Conservation (phyloP, 1,140 invertebrate genomes). For the Euwallacea fornicatus region DNA sequence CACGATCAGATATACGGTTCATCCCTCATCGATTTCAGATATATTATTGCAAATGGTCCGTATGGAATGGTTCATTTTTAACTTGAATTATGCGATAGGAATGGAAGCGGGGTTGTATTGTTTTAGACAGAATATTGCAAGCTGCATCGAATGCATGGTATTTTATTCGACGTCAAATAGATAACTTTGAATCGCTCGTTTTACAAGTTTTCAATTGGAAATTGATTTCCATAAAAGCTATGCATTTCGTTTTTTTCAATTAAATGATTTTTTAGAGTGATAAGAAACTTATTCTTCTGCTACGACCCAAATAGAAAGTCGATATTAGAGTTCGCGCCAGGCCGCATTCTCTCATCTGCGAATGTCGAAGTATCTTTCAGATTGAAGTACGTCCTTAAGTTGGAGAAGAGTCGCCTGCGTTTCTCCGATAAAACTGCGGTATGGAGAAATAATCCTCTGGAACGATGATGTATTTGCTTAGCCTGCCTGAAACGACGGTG, state of each 20-base stretch:
- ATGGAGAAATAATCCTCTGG: conserved; percentile 29
- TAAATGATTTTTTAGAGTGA: too few species aligned
- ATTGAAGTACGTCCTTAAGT: conserved; percentile 35
- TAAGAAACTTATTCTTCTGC: too few species aligned
- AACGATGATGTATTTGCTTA: conserved; percentile 38
- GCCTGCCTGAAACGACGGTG: conserved; percentile 16
- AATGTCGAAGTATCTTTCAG: conserved; percentile 8
- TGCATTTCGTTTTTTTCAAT: too few species aligned
- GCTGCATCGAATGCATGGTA: too few species aligned
- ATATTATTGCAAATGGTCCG: conserved; percentile 27
- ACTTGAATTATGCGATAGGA: conserved; percentile 9
- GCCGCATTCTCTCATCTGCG: background rate
- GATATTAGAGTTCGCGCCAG: background rate
- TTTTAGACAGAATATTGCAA: too few species aligned
- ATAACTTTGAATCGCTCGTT: too few species aligned
- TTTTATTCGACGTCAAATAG: too few species aligned
- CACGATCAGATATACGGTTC: conserved; percentile 23
- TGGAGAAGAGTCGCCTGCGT: conserved; percentile 23
- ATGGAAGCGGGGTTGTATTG: too few species aligned
- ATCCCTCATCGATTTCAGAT: conserved; percentile 34
- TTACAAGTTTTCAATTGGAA: too few species aligned
- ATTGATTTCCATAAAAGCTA: too few species aligned
- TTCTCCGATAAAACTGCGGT: conserved; percentile 32
- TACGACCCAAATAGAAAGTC: background rate
- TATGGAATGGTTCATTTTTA: conserved; percentile 27